Evolutionary conservation across 2,888 invertebrate genomes (phyloP), one percentile per base, ranked within the genome.

Genomic region (Spicauda simplicius): DNA sequence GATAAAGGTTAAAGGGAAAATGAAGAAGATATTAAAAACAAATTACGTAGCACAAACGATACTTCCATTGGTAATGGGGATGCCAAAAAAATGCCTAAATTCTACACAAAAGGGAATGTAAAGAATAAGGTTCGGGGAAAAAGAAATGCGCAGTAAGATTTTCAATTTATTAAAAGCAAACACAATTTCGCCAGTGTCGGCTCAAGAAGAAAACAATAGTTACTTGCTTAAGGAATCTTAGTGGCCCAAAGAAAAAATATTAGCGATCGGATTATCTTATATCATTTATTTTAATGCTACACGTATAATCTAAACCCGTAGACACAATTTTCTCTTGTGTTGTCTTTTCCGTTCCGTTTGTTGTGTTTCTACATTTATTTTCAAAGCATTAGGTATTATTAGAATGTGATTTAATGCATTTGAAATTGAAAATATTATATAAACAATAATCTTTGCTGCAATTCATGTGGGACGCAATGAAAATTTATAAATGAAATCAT

Each of bases 131-230:
- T 63, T 59, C 14, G 45, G 45, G 11, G 14, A 19, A 64, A 64
- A 64, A 50, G 56, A 37, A 64, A 57, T 14, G 64, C 77, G 79
- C 70, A 75, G 77, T 72, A 82, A 82, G 80, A 82, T 80, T 84
- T 84, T 84, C 80, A 80, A 77, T 85, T 84, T 87, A 83, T 86
- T 85, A 87, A 86, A 88, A 85, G 84, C 83, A 86, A 87, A 83
- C 84, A 81, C 83, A 80, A 75, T 79, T 80, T 77, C 76, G 74
- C 79, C 77, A 78, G 79, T 73, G 73, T 76, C 68, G 72, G 74
- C 76, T 77, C 74, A 75, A 73, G 76, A 74, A 76, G 77, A 78
- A 82, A 83, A 82, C 81, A 81, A 81, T 81, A 80, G 82, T 79
- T 79, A 74, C 74, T 58, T 59, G 53, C 54, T 37, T 60, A 55